phyloP scores from a whole-genome alignment of 2,888 invertebrate genomes.

The Harpalus rubripes region DNA sequence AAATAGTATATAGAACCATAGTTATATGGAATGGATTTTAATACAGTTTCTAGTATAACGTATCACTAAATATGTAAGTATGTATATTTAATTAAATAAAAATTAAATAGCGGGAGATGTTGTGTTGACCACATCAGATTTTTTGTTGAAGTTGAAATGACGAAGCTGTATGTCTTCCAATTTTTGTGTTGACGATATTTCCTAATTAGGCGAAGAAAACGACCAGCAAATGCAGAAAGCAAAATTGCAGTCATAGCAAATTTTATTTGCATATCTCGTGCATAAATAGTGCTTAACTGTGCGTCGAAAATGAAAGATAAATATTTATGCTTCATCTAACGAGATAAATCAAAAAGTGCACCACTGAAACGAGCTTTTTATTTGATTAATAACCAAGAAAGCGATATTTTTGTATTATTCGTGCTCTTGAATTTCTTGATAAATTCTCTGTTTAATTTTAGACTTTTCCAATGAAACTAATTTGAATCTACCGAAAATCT shows the following conservation, averaged over 20 bases:
- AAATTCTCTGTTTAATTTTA: neutral
- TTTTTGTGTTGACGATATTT: neutral
- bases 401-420: constrained; percentile 10
- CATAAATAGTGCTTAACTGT: constrained; percentile 35
- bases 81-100: no score
- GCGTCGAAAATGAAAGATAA: constrained; percentile 32
- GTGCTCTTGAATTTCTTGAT: neutral
- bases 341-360: constrained; percentile 12
- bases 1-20: no score
- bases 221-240: constrained; percentile 1
- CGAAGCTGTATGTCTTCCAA: neutral
- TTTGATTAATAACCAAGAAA: constrained; percentile 29
- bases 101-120: no score
- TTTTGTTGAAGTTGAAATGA: neutral
- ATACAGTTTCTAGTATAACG: no score
- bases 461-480: constrained; percentile 25
- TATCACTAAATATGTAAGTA: no score
- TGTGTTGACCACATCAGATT: no score
- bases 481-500: constrained; percentile 27
- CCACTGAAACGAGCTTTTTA: neutral
- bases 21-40: no score
- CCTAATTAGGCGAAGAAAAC: constrained; percentile 1
- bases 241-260: constrained; percentile 35
- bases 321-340: constrained; percentile 15
- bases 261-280: constrained; percentile 54